These are phyloP conservation scores for Zeuzera pyrina DNA, from an alignment of 2,888 invertebrate species.

Conservation along the genomic window DNA sequence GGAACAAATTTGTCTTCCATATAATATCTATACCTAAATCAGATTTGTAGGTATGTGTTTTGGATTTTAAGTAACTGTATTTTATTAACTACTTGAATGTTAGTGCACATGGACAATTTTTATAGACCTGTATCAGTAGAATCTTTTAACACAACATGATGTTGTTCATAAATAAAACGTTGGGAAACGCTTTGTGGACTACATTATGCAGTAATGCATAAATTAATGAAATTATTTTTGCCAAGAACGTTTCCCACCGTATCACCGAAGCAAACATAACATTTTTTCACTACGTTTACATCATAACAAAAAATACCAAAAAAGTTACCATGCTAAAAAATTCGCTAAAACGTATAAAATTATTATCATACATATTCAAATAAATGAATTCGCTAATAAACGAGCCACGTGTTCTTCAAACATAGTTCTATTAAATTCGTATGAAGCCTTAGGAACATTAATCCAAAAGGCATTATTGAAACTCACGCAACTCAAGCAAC, in stretches of 20 bases:
- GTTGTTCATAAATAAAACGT: slow-evolving; percentile 8
- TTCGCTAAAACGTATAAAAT: slow-evolving; percentile 57
- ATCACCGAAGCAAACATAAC: slow-evolving; percentile 56
- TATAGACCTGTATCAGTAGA: slow-evolving; percentile 41
- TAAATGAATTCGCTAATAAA: slow-evolving; percentile 52
- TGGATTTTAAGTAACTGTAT: slow-evolving; percentile 24
- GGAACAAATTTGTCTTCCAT: slow-evolving; percentile 65
- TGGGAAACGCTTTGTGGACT: background rate
- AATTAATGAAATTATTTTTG: background rate
- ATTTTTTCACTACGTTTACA: slow-evolving; percentile 46
- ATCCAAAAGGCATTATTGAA: too few species aligned
- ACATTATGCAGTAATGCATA: background rate
- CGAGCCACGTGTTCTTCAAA: slow-evolving; percentile 38
- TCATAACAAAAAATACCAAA: slow-evolving; percentile 47
- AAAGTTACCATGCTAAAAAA: slow-evolving; percentile 64
- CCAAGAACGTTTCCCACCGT: slow-evolving; percentile 17
- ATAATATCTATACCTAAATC: slow-evolving; percentile 61
- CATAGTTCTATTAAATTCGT: too few species aligned
- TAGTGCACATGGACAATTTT: slow-evolving; percentile 52
- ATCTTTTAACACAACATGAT: slow-evolving; percentile 22
- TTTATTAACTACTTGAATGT: slow-evolving; percentile 18
- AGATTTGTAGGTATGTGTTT: slow-evolving; percentile 51
- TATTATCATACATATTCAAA: slow-evolving; percentile 35
- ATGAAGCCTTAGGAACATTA: too few species aligned
- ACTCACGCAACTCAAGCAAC: too few species aligned